phyloP scores from a whole-genome alignment of 2,888 invertebrate species.

The Rapana venosa region DNA sequence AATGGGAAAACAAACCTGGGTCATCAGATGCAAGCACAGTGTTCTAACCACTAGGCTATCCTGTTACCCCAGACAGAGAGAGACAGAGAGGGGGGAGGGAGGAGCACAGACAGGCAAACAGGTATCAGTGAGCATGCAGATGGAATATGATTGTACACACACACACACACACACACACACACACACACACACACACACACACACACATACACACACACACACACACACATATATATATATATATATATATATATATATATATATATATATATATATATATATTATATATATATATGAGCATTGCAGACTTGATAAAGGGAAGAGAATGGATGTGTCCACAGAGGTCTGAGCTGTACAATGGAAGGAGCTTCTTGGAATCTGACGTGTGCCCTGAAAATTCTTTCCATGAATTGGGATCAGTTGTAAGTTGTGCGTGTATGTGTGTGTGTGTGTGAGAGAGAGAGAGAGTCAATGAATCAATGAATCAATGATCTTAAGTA shows the following conservation, averaged over 20 bases:
- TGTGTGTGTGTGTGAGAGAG: neutral
- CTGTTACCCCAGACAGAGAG: too few species aligned
- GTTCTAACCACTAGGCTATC: too few species aligned
- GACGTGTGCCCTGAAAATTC: slow-evolving; percentile 44
- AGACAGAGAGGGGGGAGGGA: too few species aligned
- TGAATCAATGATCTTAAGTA: too few species aligned
- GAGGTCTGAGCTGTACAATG: slow-evolving; percentile 41
- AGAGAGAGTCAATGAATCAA: neutral
- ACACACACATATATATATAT: neutral
- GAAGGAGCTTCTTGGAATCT: slow-evolving; percentile 49
- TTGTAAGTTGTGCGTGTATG: slow-evolving; percentile 39
- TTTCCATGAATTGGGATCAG: slow-evolving; percentile 42
- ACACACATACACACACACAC: neutral
- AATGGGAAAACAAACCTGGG: too few species aligned
- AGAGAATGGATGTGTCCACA: slow-evolving; percentile 4
- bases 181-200: neutral
- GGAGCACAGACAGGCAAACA: too few species aligned
- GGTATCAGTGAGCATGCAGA: too few species aligned
- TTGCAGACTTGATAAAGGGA: neutral
- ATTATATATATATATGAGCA: too few species aligned
- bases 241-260: too few species aligned
- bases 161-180: neutral
- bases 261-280: too few species aligned
- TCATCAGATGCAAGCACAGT: too few species aligned
- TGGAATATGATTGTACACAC: too few species aligned